phyloP scores from a whole-genome alignment of 2,113 vertebrate genomes.

The Sebastes schlegelii region DNA sequence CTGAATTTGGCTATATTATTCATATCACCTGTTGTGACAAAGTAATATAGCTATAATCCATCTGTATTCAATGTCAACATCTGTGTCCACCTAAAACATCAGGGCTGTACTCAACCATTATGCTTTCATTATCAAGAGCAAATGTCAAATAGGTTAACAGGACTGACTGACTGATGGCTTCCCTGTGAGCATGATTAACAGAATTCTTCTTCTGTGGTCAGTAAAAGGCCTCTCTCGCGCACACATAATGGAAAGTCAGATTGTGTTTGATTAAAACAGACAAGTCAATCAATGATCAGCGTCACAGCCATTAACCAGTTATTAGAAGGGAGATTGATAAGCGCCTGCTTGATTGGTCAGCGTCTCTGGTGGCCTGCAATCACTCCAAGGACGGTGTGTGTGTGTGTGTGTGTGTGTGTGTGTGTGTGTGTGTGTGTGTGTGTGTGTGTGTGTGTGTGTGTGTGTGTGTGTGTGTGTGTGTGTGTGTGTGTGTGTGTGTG shows the following conservation, averaged over 20 bases:
- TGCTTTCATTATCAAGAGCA: not conserved
- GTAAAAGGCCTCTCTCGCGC: slow-evolving; percentile 36
- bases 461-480: not conserved
- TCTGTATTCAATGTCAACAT: slow-evolving; percentile 11
- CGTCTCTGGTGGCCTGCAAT: slow-evolving; percentile 31
- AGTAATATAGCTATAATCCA: not conserved
- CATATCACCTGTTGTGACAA: not conserved
- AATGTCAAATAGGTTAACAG: slow-evolving; percentile 15
- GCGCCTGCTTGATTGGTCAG: slow-evolving; percentile 33
- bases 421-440: too few relatives aligned
- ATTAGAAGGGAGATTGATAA: slow-evolving; percentile 60
- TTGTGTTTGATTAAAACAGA: slow-evolving; percentile 64
- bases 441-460: slow-evolving; percentile 13
- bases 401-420: not conserved
- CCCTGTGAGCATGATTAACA: slow-evolving; percentile 40
- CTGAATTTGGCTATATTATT: slow-evolving; percentile 1
- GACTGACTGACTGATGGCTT: slow-evolving; percentile 40
- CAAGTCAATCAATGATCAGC: slow-evolving; percentile 56
- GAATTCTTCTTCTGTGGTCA: slow-evolving; percentile 22
- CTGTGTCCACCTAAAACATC: not conserved
- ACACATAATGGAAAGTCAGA: slow-evolving; percentile 54
- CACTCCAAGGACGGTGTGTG: slow-evolving; percentile 19
- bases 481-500: not conserved
- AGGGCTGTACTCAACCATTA: not conserved
- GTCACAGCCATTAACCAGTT: slow-evolving; percentile 65